Conservation (phyloP, 2,888 invertebrate species). For the Tachina lurida region DNA sequence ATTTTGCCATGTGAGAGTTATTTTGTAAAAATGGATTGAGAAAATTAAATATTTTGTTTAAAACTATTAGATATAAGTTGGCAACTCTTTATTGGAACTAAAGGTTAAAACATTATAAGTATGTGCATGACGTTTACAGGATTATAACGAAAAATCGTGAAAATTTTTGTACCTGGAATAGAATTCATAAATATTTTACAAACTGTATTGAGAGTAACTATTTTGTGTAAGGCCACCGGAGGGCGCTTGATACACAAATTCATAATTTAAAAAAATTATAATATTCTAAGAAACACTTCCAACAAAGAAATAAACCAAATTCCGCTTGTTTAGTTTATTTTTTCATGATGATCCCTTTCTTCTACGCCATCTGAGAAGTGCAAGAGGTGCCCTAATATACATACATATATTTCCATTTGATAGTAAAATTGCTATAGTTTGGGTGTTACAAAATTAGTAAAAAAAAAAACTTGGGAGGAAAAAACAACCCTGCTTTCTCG, state of each 20-base stretch:
- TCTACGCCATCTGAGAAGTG: slow-evolving; percentile 65
- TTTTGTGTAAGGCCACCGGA: not conserved
- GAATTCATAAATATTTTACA: too few species aligned
- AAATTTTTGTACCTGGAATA: too few species aligned
- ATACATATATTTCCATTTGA: not conserved
- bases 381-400: not conserved
- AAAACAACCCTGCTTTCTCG: slow-evolving; percentile 35
- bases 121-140: too few species aligned
- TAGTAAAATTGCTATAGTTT: not conserved
- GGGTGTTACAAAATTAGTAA: not conserved
- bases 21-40: too few species aligned
- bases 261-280: not conserved
- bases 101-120: too few species aligned
- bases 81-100: too few species aligned
- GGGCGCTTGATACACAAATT: not conserved
- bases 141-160: too few species aligned
- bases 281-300: not conserved
- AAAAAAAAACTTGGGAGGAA: not conserved
- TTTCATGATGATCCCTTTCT: slow-evolving; percentile 56
- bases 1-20: too few species aligned
- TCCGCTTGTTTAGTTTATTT: slow-evolving; percentile 24
- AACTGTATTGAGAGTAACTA: not conserved
- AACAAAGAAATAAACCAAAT: slow-evolving; percentile 50
- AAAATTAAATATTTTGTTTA: too few species aligned
- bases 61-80: too few species aligned